phyloP scores from a whole-genome alignment of 2,888 invertebrate species.

The Netelia inedita region DNA sequence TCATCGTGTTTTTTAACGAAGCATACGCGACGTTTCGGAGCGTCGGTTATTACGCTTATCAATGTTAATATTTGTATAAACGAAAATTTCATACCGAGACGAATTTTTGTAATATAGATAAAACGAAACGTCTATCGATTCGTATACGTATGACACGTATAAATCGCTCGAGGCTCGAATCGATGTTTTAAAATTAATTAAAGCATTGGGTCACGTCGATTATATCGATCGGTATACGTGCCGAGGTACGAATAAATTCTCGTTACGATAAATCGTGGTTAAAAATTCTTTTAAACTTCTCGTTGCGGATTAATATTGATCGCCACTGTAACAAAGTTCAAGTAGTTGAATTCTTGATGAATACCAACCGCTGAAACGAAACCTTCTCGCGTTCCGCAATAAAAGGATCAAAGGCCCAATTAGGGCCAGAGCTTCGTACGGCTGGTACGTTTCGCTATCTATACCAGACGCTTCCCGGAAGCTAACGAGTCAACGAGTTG shows the following conservation, averaged over 20 bases:
- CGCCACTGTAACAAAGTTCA: neutral
- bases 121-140: no score
- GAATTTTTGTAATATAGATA: neutral
- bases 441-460: slow-evolving; percentile 15
- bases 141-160: no score
- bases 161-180: no score
- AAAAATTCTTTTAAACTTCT: neutral
- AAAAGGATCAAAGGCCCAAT: slow-evolving; percentile 50
- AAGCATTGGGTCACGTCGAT: neutral
- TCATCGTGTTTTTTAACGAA: neutral
- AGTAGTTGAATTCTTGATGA: neutral
- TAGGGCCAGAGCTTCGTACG: slow-evolving; percentile 31
- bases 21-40: neutral
- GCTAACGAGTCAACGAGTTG: neutral
- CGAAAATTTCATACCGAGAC: no score
- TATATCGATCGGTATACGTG: no score
- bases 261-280: no score
- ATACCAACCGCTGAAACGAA: slow-evolving; percentile 9
- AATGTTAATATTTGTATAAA: neutral
- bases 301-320: neutral
- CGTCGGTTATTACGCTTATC: neutral
- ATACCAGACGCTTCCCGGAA: slow-evolving; percentile 39
- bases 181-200: slow-evolving; percentile 1
- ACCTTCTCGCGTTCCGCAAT: slow-evolving; percentile 31
- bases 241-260: no score